These are phyloP conservation scores for Drepana arcuata DNA, from an alignment of 1,140 invertebrate species.

Conservation along the genomic window DNA sequence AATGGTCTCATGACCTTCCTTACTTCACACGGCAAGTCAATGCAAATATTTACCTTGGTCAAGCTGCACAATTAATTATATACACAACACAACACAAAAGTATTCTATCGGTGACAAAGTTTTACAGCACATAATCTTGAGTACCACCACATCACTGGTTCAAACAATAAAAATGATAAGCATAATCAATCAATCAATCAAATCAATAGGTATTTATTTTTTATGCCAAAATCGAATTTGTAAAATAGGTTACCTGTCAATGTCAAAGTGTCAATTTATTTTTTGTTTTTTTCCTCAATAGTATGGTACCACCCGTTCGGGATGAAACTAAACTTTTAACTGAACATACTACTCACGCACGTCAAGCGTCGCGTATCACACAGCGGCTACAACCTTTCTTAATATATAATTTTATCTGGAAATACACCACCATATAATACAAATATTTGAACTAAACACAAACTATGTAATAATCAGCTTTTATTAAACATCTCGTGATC, in stretches of 20 bases:
- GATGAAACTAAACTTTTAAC: too few relatives aligned
- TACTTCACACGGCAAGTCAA: too few relatives aligned
- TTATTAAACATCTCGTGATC: too few relatives aligned
- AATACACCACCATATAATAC: slow-evolving; percentile 14
- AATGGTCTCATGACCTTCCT: too few relatives aligned
- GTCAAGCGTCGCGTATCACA: slow-evolving; percentile 10
- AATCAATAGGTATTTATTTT: slow-evolving; percentile 15
- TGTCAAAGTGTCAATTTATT: slow-evolving; percentile 16
- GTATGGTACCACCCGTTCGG: too few relatives aligned
- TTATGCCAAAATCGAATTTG: slow-evolving; percentile 5
- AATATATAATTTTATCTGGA: slow-evolving; percentile 8
- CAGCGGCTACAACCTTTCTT: slow-evolving; percentile 12
- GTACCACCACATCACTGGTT: slow-evolving; percentile 3
- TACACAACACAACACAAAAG: too few relatives aligned
- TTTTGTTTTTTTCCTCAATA: slow-evolving; percentile 8
- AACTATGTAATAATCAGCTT: too few relatives aligned
- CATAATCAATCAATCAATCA: slow-evolving; percentile 1
- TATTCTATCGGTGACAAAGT: neutral
- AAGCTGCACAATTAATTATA: too few relatives aligned
- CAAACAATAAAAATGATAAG: slow-evolving; percentile 6
- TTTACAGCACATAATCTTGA: neutral
- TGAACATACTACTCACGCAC: too few relatives aligned
- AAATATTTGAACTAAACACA: slow-evolving; percentile 13
- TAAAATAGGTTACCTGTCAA: slow-evolving; percentile 19
- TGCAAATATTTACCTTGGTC: too few relatives aligned